phyloP scores from a whole-genome alignment of 2,888 invertebrate species.

The Heliconius hortense region DNA sequence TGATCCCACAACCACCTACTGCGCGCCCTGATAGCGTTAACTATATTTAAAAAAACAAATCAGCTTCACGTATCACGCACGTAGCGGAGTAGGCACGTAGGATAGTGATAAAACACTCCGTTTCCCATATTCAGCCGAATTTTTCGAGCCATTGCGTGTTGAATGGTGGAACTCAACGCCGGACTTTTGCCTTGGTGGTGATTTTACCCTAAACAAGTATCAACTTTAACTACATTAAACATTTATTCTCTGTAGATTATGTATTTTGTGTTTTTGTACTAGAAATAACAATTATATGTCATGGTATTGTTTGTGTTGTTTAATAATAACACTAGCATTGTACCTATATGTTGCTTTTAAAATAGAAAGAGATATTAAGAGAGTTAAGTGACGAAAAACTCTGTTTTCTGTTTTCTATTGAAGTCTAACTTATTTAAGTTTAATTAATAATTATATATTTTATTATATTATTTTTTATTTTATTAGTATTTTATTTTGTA shows the following conservation, averaged over 20 bases:
- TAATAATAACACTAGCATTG: not conserved
- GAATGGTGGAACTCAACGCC: too few species aligned
- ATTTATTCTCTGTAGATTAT: not conserved
- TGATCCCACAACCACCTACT: too few species aligned
- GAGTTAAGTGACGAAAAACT: not conserved
- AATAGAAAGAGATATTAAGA: not conserved
- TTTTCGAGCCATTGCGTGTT: too few species aligned
- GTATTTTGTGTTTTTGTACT: not conserved
- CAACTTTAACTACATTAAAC: too few species aligned
- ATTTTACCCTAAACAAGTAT: too few species aligned
- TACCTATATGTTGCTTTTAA: not conserved
- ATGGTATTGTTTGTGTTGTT: not conserved
- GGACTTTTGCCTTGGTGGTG: too few species aligned
- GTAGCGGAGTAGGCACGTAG: too few species aligned
- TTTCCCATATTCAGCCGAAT: too few species aligned
- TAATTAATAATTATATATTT: not conserved
- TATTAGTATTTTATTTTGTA: not conserved
- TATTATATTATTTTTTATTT: not conserved
- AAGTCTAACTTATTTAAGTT: not conserved
- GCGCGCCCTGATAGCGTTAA: too few species aligned
- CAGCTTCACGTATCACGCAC: too few species aligned
- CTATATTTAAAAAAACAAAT: too few species aligned
- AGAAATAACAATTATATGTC: not conserved
- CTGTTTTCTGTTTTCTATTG: not conserved
- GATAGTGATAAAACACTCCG: too few species aligned